Evolutionary conservation across 2,888 invertebrate species (phyloP), one percentile per base, ranked within the genome.

Genomic region (Amblyjoppa fuscipennis): DNA sequence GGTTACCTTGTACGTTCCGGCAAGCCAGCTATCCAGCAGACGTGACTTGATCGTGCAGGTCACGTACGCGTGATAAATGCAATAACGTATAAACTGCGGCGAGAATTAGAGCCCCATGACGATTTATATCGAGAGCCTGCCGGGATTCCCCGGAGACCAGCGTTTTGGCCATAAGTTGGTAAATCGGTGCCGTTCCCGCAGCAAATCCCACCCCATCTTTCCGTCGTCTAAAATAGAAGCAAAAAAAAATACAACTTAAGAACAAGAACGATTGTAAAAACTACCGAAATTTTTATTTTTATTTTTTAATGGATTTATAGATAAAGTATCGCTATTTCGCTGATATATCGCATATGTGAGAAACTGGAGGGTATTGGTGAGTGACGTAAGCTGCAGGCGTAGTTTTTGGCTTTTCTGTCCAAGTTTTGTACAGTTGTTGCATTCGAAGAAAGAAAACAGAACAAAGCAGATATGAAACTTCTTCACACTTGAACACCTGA

Each of bases 11-110:
- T 66, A 79, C 79, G 75, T 77, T 76, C 59, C 31, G 51, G 38
- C 70, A 70, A 85, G 25, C 73, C 28, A 61, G 59, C 68, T 64
- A 76, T 11, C 71, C 64, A 68, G 61, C 80, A 31, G 70, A 66
- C 81, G 56, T 61, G 53, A 74, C 66, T 81, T 79, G 76, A 61
- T 87, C 75, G 78, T 83, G 89, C 92, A 73, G 82, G 84, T 89
- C 93, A 93, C 93, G 93, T 93, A 92, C 87, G 45, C 84, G 91
- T 92, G 93, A 93, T 92, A 92, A 93, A 93, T 93, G 93, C 92
- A 93, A 93, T 93, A 92, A 92, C 92, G 90, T 92, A 92, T 93
- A 92, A 93, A 93, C 92, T 92, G 92, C 85, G 91, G 90, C 84
- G 91, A 93, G 92, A 92, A 93, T 93, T 93, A 93, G 91, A 91